Conservation (phyloP, 2,113 vertebrate genomes). For the Atrichornis clamosus region DNA sequence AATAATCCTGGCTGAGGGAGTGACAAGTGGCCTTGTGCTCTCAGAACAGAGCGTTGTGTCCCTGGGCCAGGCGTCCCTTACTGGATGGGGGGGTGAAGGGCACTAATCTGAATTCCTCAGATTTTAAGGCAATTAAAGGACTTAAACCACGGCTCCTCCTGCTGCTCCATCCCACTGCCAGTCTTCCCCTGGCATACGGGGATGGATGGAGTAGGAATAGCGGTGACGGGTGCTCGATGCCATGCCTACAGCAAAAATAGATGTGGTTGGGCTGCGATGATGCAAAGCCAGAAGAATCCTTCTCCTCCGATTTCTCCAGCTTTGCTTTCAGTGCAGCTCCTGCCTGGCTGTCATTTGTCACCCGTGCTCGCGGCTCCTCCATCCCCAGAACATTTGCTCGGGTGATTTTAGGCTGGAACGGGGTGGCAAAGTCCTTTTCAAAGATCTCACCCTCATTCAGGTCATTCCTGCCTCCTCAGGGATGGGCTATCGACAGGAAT, state of each 20-base stretch:
- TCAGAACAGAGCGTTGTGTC: fast-evolving
- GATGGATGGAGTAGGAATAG: constrained; percentile 47
- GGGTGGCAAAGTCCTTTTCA: not conserved
- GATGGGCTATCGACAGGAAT: fast-evolving
- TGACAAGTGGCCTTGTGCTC: not conserved
- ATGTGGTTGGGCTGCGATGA: constrained; percentile 38
- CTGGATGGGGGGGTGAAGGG: not conserved
- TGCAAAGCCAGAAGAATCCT: constrained; percentile 60
- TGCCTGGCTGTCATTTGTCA: not conserved
- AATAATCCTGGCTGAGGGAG: not conserved
- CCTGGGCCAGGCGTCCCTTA: not conserved
- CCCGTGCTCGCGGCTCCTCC: fast-evolving
- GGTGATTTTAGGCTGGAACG: not conserved
- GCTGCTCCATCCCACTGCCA: not conserved
- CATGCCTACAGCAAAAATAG: constrained; percentile 58
- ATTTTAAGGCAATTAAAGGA: not conserved
- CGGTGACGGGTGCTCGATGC: constrained; percentile 41
- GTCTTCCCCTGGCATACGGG: not conserved
- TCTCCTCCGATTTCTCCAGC: constrained; percentile 45
- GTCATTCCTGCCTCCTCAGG: not conserved
- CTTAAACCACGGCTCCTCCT: not conserved
- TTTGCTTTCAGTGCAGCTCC: not conserved
- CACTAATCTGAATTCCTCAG: not conserved
- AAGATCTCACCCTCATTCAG: not conserved
- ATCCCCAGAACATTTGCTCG: not conserved